A percentile compares a stretch with the other conserved stretches of the same genome.
Evolutionary conservation across 2,797 vertebrate species (phyloP).

Genomic region (Geotrypetes seraphini): DNA sequence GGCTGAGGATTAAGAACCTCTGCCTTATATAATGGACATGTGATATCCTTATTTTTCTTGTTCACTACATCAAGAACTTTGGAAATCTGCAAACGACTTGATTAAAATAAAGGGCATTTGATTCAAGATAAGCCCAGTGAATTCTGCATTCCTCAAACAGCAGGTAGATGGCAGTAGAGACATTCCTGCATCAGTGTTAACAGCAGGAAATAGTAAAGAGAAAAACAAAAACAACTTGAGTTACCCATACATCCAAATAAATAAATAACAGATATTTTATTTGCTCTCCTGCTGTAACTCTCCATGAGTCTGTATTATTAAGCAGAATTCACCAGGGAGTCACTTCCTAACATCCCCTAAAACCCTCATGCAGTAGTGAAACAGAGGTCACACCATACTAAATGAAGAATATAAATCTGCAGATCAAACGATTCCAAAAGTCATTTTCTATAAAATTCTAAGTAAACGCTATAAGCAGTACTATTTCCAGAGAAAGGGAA

Average conservation of each 20-base stretch:
- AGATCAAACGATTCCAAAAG: constrained; percentile 13
- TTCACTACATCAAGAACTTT: too few species aligned
- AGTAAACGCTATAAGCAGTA: background rate
- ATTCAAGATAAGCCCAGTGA: too few species aligned
- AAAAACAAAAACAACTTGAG: constrained; percentile 6
- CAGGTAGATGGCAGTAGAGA: constrained; percentile 61
- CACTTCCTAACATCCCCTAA: constrained; percentile 21
- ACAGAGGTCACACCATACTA: constrained; percentile 8
- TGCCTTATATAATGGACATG: too few species aligned
- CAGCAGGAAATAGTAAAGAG: constrained; percentile 25
- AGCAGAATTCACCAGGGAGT: constrained; percentile 34
- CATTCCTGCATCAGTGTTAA: constrained; percentile 47
- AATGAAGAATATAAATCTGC: constrained; percentile 8
- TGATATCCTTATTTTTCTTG: too few species aligned
- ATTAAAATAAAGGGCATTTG: too few species aligned
- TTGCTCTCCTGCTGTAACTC: constrained; percentile 31
- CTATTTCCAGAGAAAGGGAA: background rate
- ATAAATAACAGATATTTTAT: constrained; percentile 34
- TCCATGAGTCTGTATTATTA: constrained; percentile 40
- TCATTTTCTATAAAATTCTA: constrained; percentile 16
- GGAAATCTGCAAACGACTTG: too few species aligned
- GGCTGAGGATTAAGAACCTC: too few species aligned
- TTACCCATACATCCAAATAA: constrained; percentile 35
- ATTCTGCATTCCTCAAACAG: too few species aligned
- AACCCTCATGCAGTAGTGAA: constrained; percentile 28